Conservation (phyloP, 2,888 invertebrate species). For the Antheraea yamamai region DNA sequence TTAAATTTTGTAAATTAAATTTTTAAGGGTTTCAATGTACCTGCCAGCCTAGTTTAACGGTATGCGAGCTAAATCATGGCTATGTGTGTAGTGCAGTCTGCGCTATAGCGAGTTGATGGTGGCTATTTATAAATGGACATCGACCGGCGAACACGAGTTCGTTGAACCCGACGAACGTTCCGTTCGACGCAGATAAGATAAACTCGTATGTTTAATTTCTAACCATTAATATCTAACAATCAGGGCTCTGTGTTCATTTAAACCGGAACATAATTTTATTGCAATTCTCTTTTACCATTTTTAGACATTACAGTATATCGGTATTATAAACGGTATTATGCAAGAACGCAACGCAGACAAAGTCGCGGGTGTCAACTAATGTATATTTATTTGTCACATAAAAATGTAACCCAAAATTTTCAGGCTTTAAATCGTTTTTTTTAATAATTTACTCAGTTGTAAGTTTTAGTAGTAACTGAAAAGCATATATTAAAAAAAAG, state of each 20-base stretch:
- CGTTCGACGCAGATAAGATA: constrained; percentile 16
- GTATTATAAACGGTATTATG: too few relatives aligned
- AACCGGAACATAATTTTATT: background rate
- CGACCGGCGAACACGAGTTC: constrained; percentile 54
- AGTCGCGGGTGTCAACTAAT: too few relatives aligned
- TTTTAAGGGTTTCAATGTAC: background rate
- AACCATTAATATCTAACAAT: background rate
- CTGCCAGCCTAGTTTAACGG: constrained; percentile 2
- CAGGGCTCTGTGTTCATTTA: background rate
- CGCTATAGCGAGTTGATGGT: constrained; percentile 47
- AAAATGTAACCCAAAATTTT: too few relatives aligned
- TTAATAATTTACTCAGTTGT: too few relatives aligned
- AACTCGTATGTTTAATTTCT: constrained; percentile 8
- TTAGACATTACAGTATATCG: background rate
- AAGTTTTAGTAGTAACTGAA: too few relatives aligned
- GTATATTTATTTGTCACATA: too few relatives aligned
- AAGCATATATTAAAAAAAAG: too few relatives aligned
- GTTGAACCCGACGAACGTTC: constrained; percentile 42
- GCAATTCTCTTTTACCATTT: background rate
- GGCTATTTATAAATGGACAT: constrained; percentile 66
- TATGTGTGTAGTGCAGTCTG: constrained; percentile 30
- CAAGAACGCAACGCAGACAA: too few relatives aligned
- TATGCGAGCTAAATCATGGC: constrained; percentile 13
- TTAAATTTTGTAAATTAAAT: background rate
- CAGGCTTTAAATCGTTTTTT: too few relatives aligned